These are phyloP conservation scores for Nothobranchius furzeri DNA, from an alignment of 2,113 vertebrate species.

Conservation along the genomic window DNA sequence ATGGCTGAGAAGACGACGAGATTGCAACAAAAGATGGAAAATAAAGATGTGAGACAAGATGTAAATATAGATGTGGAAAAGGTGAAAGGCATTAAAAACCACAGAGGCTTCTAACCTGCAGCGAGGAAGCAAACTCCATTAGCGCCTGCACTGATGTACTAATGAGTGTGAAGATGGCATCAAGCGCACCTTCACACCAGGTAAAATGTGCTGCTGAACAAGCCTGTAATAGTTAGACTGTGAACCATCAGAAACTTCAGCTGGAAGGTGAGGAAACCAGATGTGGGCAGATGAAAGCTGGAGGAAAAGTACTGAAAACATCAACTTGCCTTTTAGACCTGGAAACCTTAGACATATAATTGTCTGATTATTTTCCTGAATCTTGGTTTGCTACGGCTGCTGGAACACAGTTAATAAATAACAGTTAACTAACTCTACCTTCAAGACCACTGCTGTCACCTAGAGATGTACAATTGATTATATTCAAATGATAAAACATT, in stretches of 20 bases:
- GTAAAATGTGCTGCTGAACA: constrained; percentile 15
- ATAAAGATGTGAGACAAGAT: constrained; percentile 3
- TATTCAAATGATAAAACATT: too few relatives aligned
- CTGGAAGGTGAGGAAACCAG: constrained; percentile 6
- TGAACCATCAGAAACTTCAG: constrained; percentile 3
- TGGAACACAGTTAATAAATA: too few relatives aligned
- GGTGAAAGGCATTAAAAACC: constrained; percentile 11
- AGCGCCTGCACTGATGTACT: constrained; percentile 33
- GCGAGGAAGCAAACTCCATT: constrained; percentile 41
- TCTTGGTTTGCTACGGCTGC: not conserved
- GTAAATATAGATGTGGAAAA: constrained; percentile 15
- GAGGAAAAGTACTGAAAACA: not conserved
- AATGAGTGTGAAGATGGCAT: constrained; percentile 41
- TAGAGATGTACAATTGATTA: too few relatives aligned
- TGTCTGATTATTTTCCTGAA: too few relatives aligned
- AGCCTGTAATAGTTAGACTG: constrained; percentile 15
- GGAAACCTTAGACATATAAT: too few relatives aligned
- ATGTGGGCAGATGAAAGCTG: not conserved
- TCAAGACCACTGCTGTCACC: too few relatives aligned
- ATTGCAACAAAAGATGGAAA: not conserved
- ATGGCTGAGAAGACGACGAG: constrained; percentile 2
- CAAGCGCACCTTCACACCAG: constrained; percentile 46
- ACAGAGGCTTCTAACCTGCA: constrained; percentile 35
- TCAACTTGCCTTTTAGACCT: too few relatives aligned
- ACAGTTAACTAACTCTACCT: too few relatives aligned